Base-by-base conservation (phyloP, 2,888 invertebrate species). In the Xestoiulus laeticollis region DNA sequence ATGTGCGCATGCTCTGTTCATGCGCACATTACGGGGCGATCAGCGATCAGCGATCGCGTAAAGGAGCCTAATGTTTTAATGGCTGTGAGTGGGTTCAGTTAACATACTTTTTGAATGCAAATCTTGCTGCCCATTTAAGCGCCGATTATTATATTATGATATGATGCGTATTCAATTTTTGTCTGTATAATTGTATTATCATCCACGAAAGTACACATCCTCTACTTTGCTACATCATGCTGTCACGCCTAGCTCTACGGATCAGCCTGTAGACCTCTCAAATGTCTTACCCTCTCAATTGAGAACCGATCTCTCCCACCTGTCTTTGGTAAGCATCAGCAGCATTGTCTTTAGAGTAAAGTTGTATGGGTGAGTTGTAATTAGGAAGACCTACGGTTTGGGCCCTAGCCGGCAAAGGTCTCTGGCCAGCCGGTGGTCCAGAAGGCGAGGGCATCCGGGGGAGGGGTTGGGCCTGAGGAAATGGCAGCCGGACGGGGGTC, bases 321-420 rank as follows among this genome's bases (percentile, higher is more conserved):
- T 91, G 91, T 4, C 89, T 90, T 53, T 89, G 89, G 38, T 91
- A 89, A 0, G 90, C 90, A 30, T 91, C 90, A n/a, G 89, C 83
- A 8, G 91, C 91, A 89, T 90, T 91, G 16, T 91, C 90, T 26
- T 90, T 89, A 26, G 91, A 91, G 89, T 92, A 92, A 89, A 92
- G 89, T 30, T 90, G 89, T 33, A 92, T 88, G 1, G 92, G 92
- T 1, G 91, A 90, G 89, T 92, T 92, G 89, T 92, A 92, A 89
- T 91, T 91, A 68, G 90, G 87, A 88, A 90, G 89, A n/a, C 88
- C 89, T 6, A 90, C 82, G 32, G 89, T 32, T 88, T 87, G 59
- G 22, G 59, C 83, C n/a, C 44, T 30, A 38, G 87, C 87, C 90
- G 90, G 87, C 68, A 88, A 85, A 89, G 89, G 89, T 89, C 88